Evolutionary conservation across 2,113 vertebrate species (phyloP), one percentile per base, ranked within the genome.

Genomic region (Periophthalmus modestus): DNA sequence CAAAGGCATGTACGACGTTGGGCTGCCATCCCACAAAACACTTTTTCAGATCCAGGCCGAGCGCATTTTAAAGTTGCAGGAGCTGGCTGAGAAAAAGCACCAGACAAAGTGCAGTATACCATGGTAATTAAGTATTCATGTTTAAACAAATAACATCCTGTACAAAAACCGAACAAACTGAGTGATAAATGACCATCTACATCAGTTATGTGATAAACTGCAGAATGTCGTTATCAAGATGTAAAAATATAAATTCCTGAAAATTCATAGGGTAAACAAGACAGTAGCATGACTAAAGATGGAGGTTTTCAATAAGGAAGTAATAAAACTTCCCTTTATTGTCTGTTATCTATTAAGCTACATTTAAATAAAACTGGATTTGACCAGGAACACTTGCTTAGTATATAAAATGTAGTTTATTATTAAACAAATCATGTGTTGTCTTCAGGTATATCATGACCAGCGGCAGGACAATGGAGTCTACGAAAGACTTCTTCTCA

Each of bases 11-110:
- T 99, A 95, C 71, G 95, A 98, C 69, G 96, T 98, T n/a, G 94
- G 95, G 43, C 90, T 98, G 84, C 96, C 95, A 0, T 98, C 97
- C 50, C 95, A 91, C 87, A 98, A 98, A 93, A 97, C 96, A n/a
- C 96, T 99, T 75, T 99, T 98, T 91, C 96, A 98, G 88, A 96
- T 98, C 70, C 97, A 99, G 88, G 97, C 96, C 0, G 96, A 98
- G 77, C 95, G 96, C 66, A 97, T 99, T 84, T 75, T 95, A 86
- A 95, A 95, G 84, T 94, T 98, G 47, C 94, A 98, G 46, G 94
- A 93, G 83, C 89, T 98, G 74, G 96, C 95, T 0, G 94, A 95
- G 86, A 88, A 94, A 81, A 89, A 81, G 66, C 87, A 95, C 77
- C 91, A 93, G n/a, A 77, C 65, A 28, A 82, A 93, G 59, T 96